Evolutionary conservation across 2,113 vertebrate genomes (phyloP), one percentile per base, ranked within the genome.

Genomic region (Cryptomyrus ogoouensis): DNA sequence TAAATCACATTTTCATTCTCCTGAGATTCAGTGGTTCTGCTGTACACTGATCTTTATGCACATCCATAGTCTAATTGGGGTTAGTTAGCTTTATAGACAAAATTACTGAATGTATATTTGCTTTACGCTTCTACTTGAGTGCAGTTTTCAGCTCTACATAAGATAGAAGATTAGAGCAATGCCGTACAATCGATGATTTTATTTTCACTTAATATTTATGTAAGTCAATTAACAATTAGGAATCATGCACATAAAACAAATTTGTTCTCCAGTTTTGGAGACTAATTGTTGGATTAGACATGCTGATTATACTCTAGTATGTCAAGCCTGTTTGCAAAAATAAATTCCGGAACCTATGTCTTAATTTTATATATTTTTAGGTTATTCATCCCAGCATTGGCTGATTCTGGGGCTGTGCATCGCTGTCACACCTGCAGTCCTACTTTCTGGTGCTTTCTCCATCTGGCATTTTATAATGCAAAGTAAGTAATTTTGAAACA

Each of bases 321-420:
- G 21, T 50, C 77, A 83, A 44, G 15, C 9, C 70, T 77, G 31
- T 39, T 77, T 83, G 15, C 8, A 42, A 39, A 44, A 83, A 35
- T 80, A 4, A 80, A 17, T 17, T 19, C 9, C 44, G 17, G 17
- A 35, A 35, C 1, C 17, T 56, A 21, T 21, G 4, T 56, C 53
- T 56, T 21, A 56, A 56, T 35, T 52, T 39, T 80, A 5, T 52
- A 17, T 13, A 15, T 39, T 27, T 85, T 8, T 88, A 91, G 91
- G 89, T 88, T 91, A 90, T 27, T 88, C 89, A 2, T 1, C n/a
- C 10, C 2, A 5, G 17, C 88, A 89, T 39, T 83, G 39, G 5
- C 1, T 5, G 31, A 39, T 88, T 4, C n/a, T 91, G 17, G 24
- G 74, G 31, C 13, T 92, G 49, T 89, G 83, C 42, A 52, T 80